phyloP scores from a whole-genome alignment of 2,113 vertebrate genomes.

The Anseranas semipalmata region DNA sequence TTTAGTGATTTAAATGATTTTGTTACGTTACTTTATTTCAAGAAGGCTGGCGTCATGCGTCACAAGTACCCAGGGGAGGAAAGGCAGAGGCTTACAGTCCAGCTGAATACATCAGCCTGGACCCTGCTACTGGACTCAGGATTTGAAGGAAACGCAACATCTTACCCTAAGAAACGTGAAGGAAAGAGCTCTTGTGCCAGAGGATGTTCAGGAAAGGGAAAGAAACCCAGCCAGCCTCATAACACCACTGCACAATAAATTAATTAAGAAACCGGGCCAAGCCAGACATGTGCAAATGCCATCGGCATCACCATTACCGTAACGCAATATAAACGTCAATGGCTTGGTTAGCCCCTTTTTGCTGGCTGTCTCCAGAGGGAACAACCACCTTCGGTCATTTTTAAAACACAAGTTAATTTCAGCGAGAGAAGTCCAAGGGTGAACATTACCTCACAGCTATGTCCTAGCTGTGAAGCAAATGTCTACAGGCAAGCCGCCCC shows the following conservation, averaged over 20 bases:
- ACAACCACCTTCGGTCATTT: background rate
- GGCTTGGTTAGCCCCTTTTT: background rate
- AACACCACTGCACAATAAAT: background rate
- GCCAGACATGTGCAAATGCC: background rate
- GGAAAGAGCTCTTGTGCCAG: background rate
- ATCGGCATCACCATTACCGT: background rate
- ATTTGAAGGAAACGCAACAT: background rate
- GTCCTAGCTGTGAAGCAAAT: background rate
- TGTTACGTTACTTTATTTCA: conserved; percentile 3
- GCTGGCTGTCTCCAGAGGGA: background rate
- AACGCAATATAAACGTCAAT: background rate
- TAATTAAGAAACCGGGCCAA: background rate
- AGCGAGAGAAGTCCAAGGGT: background rate
- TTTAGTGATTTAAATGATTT: background rate
- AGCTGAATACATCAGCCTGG: background rate
- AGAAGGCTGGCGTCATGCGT: background rate
- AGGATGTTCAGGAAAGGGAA: conserved; percentile 23
- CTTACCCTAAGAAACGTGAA: background rate
- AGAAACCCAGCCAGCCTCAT: background rate
- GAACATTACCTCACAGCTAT: background rate
- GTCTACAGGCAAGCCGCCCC: background rate
- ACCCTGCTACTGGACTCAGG: background rate
- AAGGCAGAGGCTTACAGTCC: conserved; percentile 10
- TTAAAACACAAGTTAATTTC: background rate
- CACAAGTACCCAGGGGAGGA: conserved; percentile 23